Evolutionary conservation across 37 sponge, comb jelly and placozoan genomes (phyloP).

Genomic region (Crambe crambe): DNA sequence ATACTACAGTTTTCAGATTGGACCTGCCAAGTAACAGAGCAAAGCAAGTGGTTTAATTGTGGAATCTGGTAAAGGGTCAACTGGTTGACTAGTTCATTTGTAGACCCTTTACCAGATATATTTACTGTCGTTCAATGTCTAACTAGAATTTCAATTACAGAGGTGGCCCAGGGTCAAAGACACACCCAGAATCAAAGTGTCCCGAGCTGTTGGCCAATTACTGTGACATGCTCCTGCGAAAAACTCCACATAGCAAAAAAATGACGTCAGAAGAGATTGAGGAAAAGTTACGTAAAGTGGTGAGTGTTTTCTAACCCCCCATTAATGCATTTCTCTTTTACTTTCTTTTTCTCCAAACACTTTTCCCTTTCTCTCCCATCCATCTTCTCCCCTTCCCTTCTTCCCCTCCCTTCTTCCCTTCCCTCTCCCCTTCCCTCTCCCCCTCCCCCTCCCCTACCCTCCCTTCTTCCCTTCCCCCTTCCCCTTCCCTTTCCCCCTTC

Average conservation of each 20-base stretch:
- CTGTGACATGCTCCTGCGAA: constrained; percentile 89
- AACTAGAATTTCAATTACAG: not conserved
- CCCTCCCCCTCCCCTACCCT: not conserved
- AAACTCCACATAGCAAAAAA: constrained; percentile 83
- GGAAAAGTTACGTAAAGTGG: constrained; percentile 77
- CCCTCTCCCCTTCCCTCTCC: constrained; percentile 16
- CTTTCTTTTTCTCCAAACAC: constrained; percentile 3
- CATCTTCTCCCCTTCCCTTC: too few species aligned
- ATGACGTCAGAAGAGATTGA: constrained; percentile 93
- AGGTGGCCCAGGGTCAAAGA: constrained; percentile 17
- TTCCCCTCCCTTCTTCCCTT: not conserved
- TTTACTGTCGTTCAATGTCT: not conserved
- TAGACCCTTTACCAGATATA: not conserved
- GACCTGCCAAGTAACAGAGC: constrained; percentile 69
- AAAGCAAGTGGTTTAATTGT: constrained; percentile 10
- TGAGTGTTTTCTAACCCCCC: constrained; percentile 25
- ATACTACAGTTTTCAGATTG: constrained; percentile 77
- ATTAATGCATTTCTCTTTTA: not conserved
- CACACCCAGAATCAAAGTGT: constrained; percentile 92
- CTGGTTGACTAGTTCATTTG: not conserved
- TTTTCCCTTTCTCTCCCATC: constrained; percentile 23
- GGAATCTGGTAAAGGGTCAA: not conserved
- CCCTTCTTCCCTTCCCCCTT: not conserved
- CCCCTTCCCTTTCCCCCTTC: not conserved
- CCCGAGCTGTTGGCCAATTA: constrained; percentile 93